Conservation (phyloP, 1,140 invertebrate species). For the Diuraphis noxia region DNA sequence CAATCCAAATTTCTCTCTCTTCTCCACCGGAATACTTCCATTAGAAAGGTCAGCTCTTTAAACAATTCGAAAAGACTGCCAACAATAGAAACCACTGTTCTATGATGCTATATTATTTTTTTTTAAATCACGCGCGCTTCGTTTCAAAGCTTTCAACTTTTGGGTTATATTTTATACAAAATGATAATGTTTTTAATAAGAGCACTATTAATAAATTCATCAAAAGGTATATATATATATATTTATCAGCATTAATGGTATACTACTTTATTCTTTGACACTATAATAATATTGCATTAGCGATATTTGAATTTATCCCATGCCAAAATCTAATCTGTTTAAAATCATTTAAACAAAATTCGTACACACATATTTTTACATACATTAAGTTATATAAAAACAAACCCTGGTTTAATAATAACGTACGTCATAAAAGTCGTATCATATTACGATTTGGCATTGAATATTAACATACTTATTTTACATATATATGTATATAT, state of each 20-base stretch:
- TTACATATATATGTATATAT: slow-evolving; percentile 7
- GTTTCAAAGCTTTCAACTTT: not conserved
- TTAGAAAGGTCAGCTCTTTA: slow-evolving; percentile 45
- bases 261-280: not conserved
- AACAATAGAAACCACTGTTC: not conserved
- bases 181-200: not conserved
- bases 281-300: not conserved
- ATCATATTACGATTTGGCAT: slow-evolving; percentile 50
- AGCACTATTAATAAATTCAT: not conserved
- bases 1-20: slow-evolving; percentile 41
- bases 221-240: not conserved
- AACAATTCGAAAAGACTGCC: slow-evolving; percentile 27
- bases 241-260: not conserved
- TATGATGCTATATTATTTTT: not conserved
- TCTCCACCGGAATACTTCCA: slow-evolving; percentile 40
- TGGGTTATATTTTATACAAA: not conserved
- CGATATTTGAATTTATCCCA: not conserved
- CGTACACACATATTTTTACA: not conserved
- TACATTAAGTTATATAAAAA: not conserved
- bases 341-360: slow-evolving; percentile 4
- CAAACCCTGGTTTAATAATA: slow-evolving; percentile 25
- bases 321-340: slow-evolving; percentile 4
- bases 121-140: not conserved
- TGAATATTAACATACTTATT: slow-evolving; percentile 9
- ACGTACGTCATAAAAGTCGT: not conserved